A percentile compares a stretch with the other conserved stretches of the same genome.
phyloP scores from a whole-genome alignment of 2,888 invertebrate genomes.

The Gryllus longicercus region DNA sequence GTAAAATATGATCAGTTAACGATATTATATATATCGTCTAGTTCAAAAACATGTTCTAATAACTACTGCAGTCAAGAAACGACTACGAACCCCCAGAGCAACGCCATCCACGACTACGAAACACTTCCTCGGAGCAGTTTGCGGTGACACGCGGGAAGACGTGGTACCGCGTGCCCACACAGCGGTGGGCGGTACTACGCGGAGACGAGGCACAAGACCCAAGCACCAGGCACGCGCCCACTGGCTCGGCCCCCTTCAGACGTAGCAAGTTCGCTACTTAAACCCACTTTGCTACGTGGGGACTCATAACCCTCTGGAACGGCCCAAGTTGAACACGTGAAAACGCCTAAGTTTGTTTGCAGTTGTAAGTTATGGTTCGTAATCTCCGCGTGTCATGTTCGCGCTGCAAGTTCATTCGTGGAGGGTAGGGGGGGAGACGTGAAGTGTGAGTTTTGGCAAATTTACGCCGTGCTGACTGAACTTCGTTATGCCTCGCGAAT shows the following conservation, averaged over 20 bases:
- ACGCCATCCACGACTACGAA: too few species aligned
- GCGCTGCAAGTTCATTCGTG: background rate
- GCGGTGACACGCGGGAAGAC: too few species aligned
- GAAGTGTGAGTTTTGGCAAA: slow-evolving; percentile 8
- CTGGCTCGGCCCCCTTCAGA: too few species aligned
- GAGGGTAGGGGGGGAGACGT: background rate
- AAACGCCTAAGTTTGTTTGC: slow-evolving; percentile 1
- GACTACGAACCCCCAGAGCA: too few species aligned
- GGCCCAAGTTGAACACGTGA: background rate
- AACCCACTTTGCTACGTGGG: slow-evolving; percentile 17
- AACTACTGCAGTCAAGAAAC: background rate
- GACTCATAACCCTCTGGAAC: background rate
- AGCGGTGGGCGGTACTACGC: too few species aligned
- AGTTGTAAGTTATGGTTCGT: slow-evolving; percentile 17
- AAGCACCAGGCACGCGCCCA: too few species aligned
- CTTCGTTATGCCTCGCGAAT: background rate
- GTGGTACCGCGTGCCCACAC: too few species aligned
- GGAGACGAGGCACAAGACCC: too few species aligned
- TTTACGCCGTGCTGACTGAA: background rate
- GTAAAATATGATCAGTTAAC: too few species aligned
- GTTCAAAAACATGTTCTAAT: background rate
- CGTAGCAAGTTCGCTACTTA: background rate
- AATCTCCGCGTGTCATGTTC: slow-evolving; percentile 9
- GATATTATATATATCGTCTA: background rate
- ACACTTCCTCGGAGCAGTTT: too few species aligned